These are phyloP conservation scores for Brachystomella parvula DNA, from an alignment of 1,140 invertebrate genomes.

Conservation along the genomic window DNA sequence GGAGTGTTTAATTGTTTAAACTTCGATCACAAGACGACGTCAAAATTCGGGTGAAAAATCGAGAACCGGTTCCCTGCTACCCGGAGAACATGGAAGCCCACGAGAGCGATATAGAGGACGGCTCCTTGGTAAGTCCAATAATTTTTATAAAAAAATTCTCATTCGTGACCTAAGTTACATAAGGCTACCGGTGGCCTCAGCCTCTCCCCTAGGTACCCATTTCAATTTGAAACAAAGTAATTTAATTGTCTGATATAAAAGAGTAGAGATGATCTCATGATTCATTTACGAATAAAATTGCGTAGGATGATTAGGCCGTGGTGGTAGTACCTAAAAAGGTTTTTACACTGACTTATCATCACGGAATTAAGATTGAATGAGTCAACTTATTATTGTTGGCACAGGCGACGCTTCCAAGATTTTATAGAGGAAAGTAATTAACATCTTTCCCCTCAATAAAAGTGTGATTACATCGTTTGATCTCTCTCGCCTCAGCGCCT, in stretches of 20 bases:
- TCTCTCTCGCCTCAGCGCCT: too few relatives aligned
- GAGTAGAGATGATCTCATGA: constrained; percentile 2
- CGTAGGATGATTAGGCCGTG: constrained; percentile 2
- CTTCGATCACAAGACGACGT: constrained; percentile 38
- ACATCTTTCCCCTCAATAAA: too few relatives aligned
- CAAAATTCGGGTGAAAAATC: constrained; percentile 87
- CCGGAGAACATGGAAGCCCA: constrained; percentile 63
- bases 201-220: too few relatives aligned
- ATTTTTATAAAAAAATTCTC: too few relatives aligned
- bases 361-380: background rate
- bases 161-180: too few relatives aligned
- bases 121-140: constrained; percentile 48
- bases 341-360: constrained; percentile 3
- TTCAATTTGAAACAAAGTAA: too few relatives aligned
- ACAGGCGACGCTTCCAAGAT: too few relatives aligned
- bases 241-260: too few relatives aligned
- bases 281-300: background rate
- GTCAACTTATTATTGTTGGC: background rate
- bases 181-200: too few relatives aligned
- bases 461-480: too few relatives aligned
- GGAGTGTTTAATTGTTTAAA: too few relatives aligned
- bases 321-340: background rate
- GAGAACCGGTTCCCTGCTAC: constrained; percentile 74
- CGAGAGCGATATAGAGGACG: constrained; percentile 63
- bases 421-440: too few relatives aligned